phyloP scores from a whole-genome alignment of 2,888 invertebrate genomes.

The Scaptodrosophila latifasciaeformis region DNA sequence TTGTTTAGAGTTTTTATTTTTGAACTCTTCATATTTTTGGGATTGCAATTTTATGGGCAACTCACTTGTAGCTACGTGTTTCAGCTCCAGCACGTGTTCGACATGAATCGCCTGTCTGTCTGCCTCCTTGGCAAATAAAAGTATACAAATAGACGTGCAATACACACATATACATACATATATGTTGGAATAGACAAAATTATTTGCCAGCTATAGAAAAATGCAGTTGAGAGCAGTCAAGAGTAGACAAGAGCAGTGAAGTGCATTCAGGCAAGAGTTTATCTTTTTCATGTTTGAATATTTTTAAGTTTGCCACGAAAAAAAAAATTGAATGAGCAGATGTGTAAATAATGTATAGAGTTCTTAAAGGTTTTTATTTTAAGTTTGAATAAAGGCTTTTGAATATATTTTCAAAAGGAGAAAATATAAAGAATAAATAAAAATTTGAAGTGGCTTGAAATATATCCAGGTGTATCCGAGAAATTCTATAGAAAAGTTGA shows the following conservation, averaged over 20 bases:
- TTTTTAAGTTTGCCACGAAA: neutral
- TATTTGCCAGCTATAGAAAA: conserved; percentile 16
- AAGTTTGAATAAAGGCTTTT: too few species aligned
- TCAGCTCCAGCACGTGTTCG: neutral
- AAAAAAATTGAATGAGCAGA: neutral
- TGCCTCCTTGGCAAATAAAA: neutral
- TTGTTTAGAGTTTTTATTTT: conserved; percentile 18
- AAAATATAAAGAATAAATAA: too few species aligned
- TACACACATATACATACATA: too few species aligned
- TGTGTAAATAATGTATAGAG: neutral
- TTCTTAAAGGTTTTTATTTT: neutral
- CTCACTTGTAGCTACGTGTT: neutral
- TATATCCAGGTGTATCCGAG: too few species aligned
- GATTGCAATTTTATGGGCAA: conserved; percentile 12
- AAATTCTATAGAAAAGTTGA: too few species aligned
- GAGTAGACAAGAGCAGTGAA: conserved; percentile 1
- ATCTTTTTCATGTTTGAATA: too few species aligned
- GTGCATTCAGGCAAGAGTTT: conserved; percentile 32
- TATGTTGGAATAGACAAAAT: too few species aligned
- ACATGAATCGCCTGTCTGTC: conserved; percentile 24
- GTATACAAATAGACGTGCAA: too few species aligned
- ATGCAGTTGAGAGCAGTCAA: conserved; percentile 32
- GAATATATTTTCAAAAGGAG: too few species aligned
- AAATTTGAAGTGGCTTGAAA: too few species aligned
- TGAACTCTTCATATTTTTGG: conserved; percentile 13